A percentile compares a stretch with the other conserved stretches of the same genome.
Evolutionary conservation across 1,140 invertebrate species (phyloP).

Genomic region (Bombus waltoni): DNA sequence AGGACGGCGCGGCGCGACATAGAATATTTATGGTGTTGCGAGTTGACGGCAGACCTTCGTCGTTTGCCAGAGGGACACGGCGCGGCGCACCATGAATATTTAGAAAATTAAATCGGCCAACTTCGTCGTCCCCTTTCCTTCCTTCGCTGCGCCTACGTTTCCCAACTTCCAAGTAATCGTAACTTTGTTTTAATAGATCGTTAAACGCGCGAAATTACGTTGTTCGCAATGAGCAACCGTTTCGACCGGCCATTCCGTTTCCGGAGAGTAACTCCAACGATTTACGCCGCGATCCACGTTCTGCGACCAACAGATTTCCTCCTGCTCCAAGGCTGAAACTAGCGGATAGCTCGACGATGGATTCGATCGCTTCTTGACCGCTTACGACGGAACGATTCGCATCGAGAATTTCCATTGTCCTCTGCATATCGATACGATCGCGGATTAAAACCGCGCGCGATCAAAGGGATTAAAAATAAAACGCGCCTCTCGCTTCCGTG

Average conservation of each 20-base stretch:
- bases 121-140: conserved; percentile 26
- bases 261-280: background rate
- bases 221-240: background rate
- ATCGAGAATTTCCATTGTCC: background rate
- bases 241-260: background rate
- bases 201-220: background rate
- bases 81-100: conserved; percentile 62
- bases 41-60: conserved; percentile 13
- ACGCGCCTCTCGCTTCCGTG: no score
- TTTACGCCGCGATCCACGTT: background rate
- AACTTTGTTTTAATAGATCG: conserved; percentile 12
- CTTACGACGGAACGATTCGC: background rate
- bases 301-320: background rate
- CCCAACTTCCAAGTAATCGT: background rate
- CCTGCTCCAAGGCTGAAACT: background rate
- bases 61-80: conserved; percentile 45
- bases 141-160: background rate
- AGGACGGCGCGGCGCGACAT: conserved; percentile 35
- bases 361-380: background rate
- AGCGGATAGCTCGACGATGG: background rate
- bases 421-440: background rate
- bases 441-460: background rate
- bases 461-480: conserved; percentile 4
- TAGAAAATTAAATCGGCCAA: conserved; percentile 69
- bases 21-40: conserved; percentile 69